Base-by-base conservation (phyloP, 2,888 invertebrate genomes). In the Xestia c-nigrum region DNA sequence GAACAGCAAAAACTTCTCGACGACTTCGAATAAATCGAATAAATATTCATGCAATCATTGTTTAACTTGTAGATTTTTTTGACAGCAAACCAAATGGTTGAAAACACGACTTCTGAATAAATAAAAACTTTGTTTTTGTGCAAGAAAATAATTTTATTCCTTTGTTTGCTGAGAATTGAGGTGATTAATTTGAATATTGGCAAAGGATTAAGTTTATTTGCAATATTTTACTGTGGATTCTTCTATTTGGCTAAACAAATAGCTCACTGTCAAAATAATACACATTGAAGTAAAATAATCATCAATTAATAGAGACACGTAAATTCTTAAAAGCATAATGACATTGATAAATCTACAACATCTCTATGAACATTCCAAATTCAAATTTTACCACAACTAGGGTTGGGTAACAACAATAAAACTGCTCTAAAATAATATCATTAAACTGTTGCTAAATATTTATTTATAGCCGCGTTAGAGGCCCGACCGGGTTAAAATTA, bases 1-100 rank as follows among this genome's bases (percentile, higher is more conserved):
- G 75, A 75, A 85, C 43, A 50, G 10, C 68, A 73, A 78, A 47
- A 43, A 74, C 66, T 69, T 68, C 75, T 65, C 55, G 43, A 38
- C 24, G 5, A 50, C 40, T 78, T 81, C 61, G 52, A 59, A 59
- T 72, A 78, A 78, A 38, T 78, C 70, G n/a, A 74, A 72, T 84
- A 69, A 78, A 74, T 80, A 72, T 78, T 68, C 61, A 84, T 76
- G 50, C 50, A 57, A 74, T 77, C 85, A 80, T 78, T 79, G 84
- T 81, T 83, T 69, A 52, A 78, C 46, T 43, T 47, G 52, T 68
- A 40, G 47, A 38, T 78, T 71, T 74, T 75, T 72, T 70, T 64
- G 46, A 74, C 61, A 65, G 52, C 43, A 14, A 75, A 64, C 67
- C 61, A 72, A 80, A 74, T 69, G 59, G 57, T 75, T 72, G 74